phyloP scores from a whole-genome alignment of 2,888 invertebrate genomes.

The Atrina japonica region DNA sequence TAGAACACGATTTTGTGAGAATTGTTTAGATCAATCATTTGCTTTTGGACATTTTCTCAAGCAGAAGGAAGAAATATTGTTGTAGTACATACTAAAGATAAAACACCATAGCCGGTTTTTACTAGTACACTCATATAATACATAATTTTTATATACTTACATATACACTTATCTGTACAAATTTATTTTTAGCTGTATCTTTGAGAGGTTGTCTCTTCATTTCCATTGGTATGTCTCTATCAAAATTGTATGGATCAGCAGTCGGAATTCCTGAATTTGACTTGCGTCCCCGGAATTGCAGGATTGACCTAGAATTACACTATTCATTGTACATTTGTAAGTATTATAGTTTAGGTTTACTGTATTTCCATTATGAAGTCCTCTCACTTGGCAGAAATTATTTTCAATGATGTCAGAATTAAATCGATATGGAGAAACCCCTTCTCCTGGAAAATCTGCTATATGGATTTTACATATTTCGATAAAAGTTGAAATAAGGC shows the following conservation, averaged over 20 bases:
- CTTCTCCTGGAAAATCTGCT: background rate
- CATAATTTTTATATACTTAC: background rate
- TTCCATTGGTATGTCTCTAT: background rate
- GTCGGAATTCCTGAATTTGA: constrained; percentile 21
- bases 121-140: too few relatives aligned
- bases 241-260: constrained; percentile 6
- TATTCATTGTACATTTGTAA: constrained; percentile 23
- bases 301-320: background rate
- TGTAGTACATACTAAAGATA: too few relatives aligned
- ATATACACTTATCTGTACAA: too few relatives aligned
- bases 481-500: constrained; percentile 1
- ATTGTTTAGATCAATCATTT: too few relatives aligned
- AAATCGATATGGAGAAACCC: constrained; percentile 22
- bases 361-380: constrained; percentile 31
- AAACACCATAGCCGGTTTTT: too few relatives aligned
- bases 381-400: constrained; percentile 32
- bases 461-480: constrained; percentile 9
- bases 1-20: too few relatives aligned
- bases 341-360: constrained; percentile 30
- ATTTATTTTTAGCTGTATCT: too few relatives aligned
- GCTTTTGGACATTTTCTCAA: too few relatives aligned
- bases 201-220: constrained; percentile 1
- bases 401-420: constrained; percentile 37
- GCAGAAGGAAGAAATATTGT: too few relatives aligned
- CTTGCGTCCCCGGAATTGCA: background rate